Evolutionary conservation across 1,140 invertebrate genomes (phyloP), one percentile per base, ranked within the genome.

Genomic region (Zaprionus taronus): DNA sequence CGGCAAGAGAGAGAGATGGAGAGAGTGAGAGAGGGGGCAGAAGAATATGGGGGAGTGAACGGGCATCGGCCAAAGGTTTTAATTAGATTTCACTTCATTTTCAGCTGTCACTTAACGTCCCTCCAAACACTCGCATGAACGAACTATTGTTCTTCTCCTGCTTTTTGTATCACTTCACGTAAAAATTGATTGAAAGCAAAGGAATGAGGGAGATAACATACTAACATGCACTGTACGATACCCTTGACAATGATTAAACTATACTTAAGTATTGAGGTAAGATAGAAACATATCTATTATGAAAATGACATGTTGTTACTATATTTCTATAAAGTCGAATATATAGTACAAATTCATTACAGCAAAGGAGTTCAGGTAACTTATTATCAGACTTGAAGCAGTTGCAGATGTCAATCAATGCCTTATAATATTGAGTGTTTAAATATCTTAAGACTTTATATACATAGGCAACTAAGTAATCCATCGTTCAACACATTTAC

Each of bases 11-110:
- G 49, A n/a, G 11, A 20, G 26, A 20, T 3, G n/a, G n/a, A 22
- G 38, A 12, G n/a, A 28, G 49, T 11, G 11, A 20, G 26, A 20
- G 0, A 5, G 2, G 14, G 41, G 22, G 3, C 31, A 34, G 31
- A 34, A 3, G 31, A 9, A 4, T 0, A 49, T 5, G 14, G 17
- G 17, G 17, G 2, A 34, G 31, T 34, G 17, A 22, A 14, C 34
- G 31, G 53, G 70, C 62, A 47, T 49, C 61, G 66, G 55, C 61
- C 70, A 87, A 72, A 66, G 70, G 77, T 81, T 90, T 84, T 84
- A 89, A 89, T 90, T 89, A 90, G 84, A 89, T 90, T 89, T 89
- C 81, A 72, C 67, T 81, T 81, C 75, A 84, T 81, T 81, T 79
- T 77, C 83, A 72, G 72, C 70, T 83, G 73, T 83, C 83, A 80